Evolutionary conservation across 2,888 invertebrate genomes (phyloP).

Genomic region (Drosophila aldrichi): DNA sequence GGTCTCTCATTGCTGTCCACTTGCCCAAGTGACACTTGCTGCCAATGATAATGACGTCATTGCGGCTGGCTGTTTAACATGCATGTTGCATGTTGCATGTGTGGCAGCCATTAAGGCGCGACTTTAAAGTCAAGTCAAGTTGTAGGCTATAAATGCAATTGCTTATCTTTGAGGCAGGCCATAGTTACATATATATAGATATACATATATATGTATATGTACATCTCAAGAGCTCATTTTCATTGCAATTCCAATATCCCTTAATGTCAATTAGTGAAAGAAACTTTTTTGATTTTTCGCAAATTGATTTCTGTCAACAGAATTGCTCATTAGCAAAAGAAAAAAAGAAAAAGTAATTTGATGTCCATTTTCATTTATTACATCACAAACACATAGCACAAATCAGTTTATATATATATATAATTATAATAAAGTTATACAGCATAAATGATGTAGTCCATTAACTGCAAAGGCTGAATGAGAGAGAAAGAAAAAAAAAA

Average conservation of each 20-base stretch:
- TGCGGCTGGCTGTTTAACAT: constrained; percentile 48
- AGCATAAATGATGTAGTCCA: background rate
- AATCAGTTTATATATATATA: background rate
- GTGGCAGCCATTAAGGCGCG: constrained; percentile 27
- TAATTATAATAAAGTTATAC: background rate
- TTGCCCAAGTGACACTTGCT: constrained; percentile 63
- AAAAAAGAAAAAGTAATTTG: no score
- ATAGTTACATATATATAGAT: background rate
- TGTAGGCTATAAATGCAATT: constrained; percentile 2
- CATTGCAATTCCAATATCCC: background rate
- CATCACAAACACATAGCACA: background rate
- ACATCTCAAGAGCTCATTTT: background rate
- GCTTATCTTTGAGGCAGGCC: background rate
- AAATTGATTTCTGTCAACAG: background rate
- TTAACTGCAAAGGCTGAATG: background rate
- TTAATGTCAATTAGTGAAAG: background rate
- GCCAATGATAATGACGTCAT: constrained; percentile 73
- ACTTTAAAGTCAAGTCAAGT: constrained; percentile 31
- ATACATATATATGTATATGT: no score
- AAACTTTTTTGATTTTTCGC: background rate
- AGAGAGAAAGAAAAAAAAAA: background rate
- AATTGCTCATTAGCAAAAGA: background rate
- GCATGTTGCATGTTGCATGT: constrained; percentile 47
- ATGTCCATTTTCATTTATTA: background rate
- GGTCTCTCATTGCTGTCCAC: constrained; percentile 39